Conservation (phyloP, 23 tunicate species). For the Trididemnum nubilum region DNA sequence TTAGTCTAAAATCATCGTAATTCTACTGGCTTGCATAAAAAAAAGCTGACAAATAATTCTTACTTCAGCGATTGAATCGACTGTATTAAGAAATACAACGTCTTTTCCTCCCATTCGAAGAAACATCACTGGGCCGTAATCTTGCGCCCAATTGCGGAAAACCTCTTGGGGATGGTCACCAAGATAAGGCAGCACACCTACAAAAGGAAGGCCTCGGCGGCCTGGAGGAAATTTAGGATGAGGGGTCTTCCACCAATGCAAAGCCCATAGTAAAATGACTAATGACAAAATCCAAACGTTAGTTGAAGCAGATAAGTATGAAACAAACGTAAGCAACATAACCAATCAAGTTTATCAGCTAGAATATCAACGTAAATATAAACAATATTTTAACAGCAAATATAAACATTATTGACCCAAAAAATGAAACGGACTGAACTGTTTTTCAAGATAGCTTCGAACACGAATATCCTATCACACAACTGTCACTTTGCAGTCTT, state of each 20-base stretch:
- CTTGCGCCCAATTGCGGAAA: constrained; percentile 18
- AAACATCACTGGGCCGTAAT: constrained; percentile 43
- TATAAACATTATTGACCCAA: no score
- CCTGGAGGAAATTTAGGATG: constrained; percentile 33
- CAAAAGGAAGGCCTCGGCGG: constrained; percentile 42
- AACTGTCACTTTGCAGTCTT: no score
- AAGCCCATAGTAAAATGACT: not conserved
- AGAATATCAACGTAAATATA: no score
- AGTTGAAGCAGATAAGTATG: not conserved
- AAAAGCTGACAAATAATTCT: no score
- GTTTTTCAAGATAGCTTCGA: no score
- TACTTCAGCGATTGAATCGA: constrained; percentile 10
- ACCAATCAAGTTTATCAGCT: no score
- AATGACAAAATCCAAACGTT: not conserved
- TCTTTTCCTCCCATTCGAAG: constrained; percentile 35
- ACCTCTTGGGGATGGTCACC: constrained; percentile 26
- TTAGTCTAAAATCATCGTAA: no score
- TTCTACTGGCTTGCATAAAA: no score
- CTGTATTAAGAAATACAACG: constrained; percentile 27
- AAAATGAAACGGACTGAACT: no score
- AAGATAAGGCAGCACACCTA: constrained; percentile 29
- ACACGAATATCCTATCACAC: no score
- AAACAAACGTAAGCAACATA: not conserved
- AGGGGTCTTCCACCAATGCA: constrained; percentile 38
- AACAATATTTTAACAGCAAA: no score